Evolutionary conservation across 2,797 vertebrate genomes (phyloP).

Genomic region (Ctenosaura bakeri): DNA sequence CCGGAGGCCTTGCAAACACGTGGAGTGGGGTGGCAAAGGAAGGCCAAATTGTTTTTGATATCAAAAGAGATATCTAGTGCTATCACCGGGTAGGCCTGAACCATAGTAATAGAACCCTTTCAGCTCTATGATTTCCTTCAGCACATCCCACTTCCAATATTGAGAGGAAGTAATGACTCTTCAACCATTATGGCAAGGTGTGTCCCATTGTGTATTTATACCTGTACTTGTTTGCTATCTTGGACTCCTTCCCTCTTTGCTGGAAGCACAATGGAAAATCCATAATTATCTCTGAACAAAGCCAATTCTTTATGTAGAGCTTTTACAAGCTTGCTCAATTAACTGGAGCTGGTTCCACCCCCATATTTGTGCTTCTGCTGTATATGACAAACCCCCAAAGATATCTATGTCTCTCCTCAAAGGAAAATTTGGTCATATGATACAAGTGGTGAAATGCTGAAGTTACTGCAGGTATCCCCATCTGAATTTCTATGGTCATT

Average conservation of each 20-base stretch:
- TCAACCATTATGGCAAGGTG: neutral
- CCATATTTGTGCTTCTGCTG: neutral
- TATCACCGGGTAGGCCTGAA: too few species aligned
- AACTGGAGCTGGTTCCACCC: too few species aligned
- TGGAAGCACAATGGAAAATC: neutral
- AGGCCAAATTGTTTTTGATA: too few species aligned
- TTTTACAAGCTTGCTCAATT: neutral
- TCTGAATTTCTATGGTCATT: neutral
- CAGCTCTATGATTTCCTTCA: too few species aligned
- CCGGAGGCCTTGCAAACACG: too few species aligned
- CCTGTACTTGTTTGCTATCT: neutral
- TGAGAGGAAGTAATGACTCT: neutral
- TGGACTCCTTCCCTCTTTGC: neutral
- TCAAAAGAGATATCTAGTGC: too few species aligned
- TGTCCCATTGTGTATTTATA: neutral
- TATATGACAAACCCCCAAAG: neutral
- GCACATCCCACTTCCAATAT: too few species aligned
- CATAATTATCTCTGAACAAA: neutral
- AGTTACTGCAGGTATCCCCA: too few species aligned
- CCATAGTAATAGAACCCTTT: too few species aligned
- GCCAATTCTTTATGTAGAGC: too few species aligned
- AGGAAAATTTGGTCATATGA: neutral
- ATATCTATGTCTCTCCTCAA: neutral
- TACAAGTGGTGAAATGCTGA: neutral
- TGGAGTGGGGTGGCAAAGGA: too few species aligned